Base-by-base conservation (phyloP, 2,797 vertebrate genomes). In the Halcyon leucocephala region DNA sequence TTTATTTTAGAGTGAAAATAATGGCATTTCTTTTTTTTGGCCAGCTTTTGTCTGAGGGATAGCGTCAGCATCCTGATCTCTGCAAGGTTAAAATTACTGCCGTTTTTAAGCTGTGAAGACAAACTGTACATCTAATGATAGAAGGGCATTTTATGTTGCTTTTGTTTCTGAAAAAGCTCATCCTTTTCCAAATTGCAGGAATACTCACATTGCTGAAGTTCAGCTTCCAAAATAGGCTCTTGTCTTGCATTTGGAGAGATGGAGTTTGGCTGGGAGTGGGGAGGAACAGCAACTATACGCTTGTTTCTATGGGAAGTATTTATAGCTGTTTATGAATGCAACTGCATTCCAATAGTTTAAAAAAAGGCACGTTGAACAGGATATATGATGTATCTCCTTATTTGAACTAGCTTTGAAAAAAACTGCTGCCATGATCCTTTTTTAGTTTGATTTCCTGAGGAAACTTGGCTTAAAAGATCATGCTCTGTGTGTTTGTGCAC, bases 301-400 rank as follows among this genome's bases (percentile, higher is more conserved):
- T 92, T 92, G 86, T 87, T 96, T 93, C 90, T 93, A 46, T 85
- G 81, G 77, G 64, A 89, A 61, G 26, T 95, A 97, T 96, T 96
- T 94, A 92, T 96, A 96, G 95, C 86, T 95, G 89, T 92, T 96
- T 93, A 80, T 82, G 90, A 96, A 95, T 80, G 52, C 64, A 73
- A 77, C 35, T 9, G 13, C 89, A 96, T 96, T 96, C 95, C 90
- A 57, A 49, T 49, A 76, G 70, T 44, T 95, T 87, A 35, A 84
- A 95, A 69, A 96, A 91, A 85, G 92, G 52, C 83, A 46, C 16
- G 25, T 31, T 91, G 86, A 86, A 71, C 64, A 85, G 81, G 81
- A 85, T 87, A 94, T 90, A 87, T 48, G 65, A 31, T 85, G 31
- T 57, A 87, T 90, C 86, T 96, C 93, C 92, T 96, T 96, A 95